Evolutionary conservation across 2,113 vertebrate genomes (phyloP).

Genomic region (Nerophis ophidion): DNA sequence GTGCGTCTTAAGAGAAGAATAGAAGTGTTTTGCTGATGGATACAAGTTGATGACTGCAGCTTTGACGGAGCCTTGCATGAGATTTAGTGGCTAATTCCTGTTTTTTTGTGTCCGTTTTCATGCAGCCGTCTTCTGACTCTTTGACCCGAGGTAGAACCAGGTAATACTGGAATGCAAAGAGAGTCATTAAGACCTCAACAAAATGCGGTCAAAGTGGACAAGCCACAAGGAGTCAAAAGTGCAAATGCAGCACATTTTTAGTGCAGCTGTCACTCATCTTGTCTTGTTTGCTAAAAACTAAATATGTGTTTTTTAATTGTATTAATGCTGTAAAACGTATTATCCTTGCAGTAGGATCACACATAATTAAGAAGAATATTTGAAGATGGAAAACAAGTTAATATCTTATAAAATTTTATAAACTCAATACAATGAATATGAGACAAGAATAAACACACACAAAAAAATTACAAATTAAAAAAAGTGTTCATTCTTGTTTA

Average conservation of each 20-base stretch:
- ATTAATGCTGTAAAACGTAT: too few species aligned
- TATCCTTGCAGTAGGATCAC: too few species aligned
- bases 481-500: too few species aligned
- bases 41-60: conserved; percentile 39
- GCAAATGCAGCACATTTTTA: conserved; percentile 8
- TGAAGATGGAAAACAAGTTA: too few species aligned
- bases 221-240: conserved; percentile 35
- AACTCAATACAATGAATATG: too few species aligned
- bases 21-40: conserved; percentile 43
- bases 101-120: conserved; percentile 28
- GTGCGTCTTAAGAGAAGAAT: conserved; percentile 45
- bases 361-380: too few species aligned
- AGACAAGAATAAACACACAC: too few species aligned
- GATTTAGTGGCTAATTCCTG: conserved; percentile 41
- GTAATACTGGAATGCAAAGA: conserved; percentile 23
- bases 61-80: conserved; percentile 32
- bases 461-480: too few species aligned
- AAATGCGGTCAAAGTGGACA: conserved; percentile 17
- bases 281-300: not conserved
- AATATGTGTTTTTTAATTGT: too few species aligned
- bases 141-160: conserved; percentile 31
- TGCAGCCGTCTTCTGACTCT: conserved; percentile 29
- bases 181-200: conserved; percentile 12
- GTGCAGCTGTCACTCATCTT: not conserved
- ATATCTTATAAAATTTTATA: too few species aligned